Evolutionary conservation across 1,140 invertebrate genomes (phyloP).

Genomic region (Chironomus striatipennis): DNA sequence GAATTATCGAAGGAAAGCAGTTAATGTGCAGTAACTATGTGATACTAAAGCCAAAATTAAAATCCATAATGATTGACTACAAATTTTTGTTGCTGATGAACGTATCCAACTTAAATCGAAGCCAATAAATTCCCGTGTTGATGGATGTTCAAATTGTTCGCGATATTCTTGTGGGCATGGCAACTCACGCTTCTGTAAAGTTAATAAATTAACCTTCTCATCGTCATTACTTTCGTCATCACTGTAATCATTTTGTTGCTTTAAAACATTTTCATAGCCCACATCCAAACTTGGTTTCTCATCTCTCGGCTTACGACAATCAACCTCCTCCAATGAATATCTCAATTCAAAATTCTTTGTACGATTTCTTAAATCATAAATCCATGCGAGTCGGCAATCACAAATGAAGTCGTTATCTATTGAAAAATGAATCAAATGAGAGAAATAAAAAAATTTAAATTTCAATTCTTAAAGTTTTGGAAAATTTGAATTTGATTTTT

Average conservation of each 20-base stretch:
- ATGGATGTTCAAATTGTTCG: constrained; percentile 48
- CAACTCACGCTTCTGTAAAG: constrained; percentile 52
- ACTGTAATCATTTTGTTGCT: background rate
- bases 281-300: background rate
- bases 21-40: background rate
- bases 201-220: constrained; percentile 44
- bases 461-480: too few relatives aligned
- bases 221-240: constrained; percentile 25
- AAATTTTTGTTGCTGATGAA: background rate
- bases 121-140: constrained; percentile 40
- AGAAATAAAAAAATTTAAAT: too few relatives aligned
- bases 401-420: constrained; percentile 70
- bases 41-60: background rate
- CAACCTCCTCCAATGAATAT: constrained; percentile 54
- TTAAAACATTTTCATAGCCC: background rate
- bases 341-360: constrained; percentile 58
- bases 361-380: constrained; percentile 60
- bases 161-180: constrained; percentile 55
- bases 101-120: constrained; percentile 36
- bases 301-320: constrained; percentile 40
- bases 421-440: too few relatives aligned
- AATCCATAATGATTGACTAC: constrained; percentile 4
- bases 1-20: constrained; percentile 1
- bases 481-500: too few relatives aligned
- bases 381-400: constrained; percentile 68